phyloP scores from a whole-genome alignment of 2,113 vertebrate genomes.

The Muntiacus reevesi region DNA sequence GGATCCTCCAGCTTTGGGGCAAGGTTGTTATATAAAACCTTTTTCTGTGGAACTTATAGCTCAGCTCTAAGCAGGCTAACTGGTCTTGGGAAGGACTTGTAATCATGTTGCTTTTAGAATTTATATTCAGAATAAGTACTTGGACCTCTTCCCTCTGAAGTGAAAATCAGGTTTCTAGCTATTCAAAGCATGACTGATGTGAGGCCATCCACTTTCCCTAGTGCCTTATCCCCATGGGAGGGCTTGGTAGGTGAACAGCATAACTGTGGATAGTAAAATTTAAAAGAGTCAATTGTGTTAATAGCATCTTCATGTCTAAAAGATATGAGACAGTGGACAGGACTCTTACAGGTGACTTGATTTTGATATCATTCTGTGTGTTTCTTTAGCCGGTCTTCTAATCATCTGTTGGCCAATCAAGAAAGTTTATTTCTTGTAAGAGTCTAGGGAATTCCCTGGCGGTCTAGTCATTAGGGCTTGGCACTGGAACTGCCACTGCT shows the following conservation, averaged over 20 bases:
- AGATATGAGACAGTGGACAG: background rate
- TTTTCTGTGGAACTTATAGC: background rate
- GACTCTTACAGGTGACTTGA: background rate
- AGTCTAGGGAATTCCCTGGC: background rate
- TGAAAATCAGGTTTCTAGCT: background rate
- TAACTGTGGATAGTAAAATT: background rate
- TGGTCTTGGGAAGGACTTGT: background rate
- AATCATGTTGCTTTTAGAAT: background rate
- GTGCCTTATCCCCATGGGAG: background rate
- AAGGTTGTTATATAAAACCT: background rate
- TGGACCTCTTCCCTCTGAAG: rapidly evolving
- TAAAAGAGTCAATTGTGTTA: background rate
- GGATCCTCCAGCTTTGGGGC: background rate
- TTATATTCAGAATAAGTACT: background rate
- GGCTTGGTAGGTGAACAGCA: background rate
- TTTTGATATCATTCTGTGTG: slow-evolving; percentile 25
- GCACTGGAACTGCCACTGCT: background rate
- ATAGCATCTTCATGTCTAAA: background rate
- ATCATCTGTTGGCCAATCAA: background rate
- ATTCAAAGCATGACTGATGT: background rate
- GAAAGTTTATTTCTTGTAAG: background rate
- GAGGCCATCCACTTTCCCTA: background rate
- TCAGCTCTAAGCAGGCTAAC: background rate
- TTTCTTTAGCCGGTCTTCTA: slow-evolving; percentile 29
- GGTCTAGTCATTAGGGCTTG: background rate